Conservation (phyloP, 2,888 invertebrate species). For the Ceramica pisi region DNA sequence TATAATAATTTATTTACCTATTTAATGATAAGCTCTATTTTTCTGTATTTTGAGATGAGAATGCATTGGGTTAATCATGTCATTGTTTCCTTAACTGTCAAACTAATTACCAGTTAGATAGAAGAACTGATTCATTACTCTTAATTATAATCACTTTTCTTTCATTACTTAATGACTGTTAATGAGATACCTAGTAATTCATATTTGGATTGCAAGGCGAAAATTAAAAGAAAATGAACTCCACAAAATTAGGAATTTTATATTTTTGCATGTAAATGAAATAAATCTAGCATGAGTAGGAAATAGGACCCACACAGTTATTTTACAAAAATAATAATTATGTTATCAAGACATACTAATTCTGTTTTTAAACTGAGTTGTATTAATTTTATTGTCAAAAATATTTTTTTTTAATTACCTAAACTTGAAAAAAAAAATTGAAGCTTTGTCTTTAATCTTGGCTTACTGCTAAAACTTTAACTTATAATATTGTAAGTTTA, state of each 20-base stretch:
- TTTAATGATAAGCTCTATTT: constrained; percentile 14
- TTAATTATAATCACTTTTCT: constrained; percentile 14
- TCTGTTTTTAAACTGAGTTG: too few relatives aligned
- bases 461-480: background rate
- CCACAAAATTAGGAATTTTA: too few relatives aligned
- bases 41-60: constrained; percentile 5
- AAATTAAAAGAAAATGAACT: too few relatives aligned
- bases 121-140: constrained; percentile 23
- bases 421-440: background rate
- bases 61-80: background rate
- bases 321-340: background rate
- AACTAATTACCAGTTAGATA: constrained; percentile 27
- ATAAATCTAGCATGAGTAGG: background rate
- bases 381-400: too few relatives aligned
- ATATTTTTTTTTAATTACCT: too few relatives aligned
- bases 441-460: background rate
- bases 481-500: background rate
- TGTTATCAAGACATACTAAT: background rate
- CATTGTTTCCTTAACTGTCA: constrained; percentile 31
- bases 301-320: background rate
- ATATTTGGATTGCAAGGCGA: background rate
- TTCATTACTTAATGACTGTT: constrained; percentile 15
- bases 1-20: background rate
- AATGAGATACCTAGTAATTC: constrained; percentile 10
- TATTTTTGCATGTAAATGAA: too few relatives aligned